phyloP scores from a whole-genome alignment of 2,113 vertebrate species.

The Pterocles burchelli region DNA sequence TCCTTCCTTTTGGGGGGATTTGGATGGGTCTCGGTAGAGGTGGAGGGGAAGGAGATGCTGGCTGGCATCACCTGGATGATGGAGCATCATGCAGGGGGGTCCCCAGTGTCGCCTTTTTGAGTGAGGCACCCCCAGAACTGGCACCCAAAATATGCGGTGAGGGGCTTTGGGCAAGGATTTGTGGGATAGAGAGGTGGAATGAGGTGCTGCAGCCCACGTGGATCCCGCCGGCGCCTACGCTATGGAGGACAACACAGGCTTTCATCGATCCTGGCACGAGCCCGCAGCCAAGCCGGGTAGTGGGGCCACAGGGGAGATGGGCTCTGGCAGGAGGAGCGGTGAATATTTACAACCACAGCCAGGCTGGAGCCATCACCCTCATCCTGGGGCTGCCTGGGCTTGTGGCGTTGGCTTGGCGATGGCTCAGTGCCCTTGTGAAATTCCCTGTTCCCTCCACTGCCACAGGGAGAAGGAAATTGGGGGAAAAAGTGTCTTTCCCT shows the following conservation, averaged over 20 bases:
- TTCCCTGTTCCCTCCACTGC: neutral
- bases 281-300: neutral
- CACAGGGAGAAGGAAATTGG: neutral
- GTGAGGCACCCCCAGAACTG: accelerated
- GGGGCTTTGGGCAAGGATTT: accelerated
- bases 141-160: accelerated
- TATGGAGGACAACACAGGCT: accelerated
- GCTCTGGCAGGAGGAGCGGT: neutral
- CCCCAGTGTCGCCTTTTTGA: accelerated
- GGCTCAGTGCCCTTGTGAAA: slow-evolving; percentile 23
- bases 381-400: neutral
- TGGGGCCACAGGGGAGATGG: neutral
- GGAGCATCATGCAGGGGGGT: accelerated
- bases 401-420: neutral
- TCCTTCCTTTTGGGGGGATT: neutral
- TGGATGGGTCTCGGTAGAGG: accelerated
- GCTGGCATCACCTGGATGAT: accelerated
- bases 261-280: neutral
- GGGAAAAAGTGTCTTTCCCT: neutral
- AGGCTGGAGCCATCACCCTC: slow-evolving; percentile 27
- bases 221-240: accelerated
- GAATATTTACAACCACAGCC: neutral
- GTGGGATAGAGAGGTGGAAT: accelerated
- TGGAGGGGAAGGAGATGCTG: neutral
- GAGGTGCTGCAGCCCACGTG: neutral